Evolutionary conservation across 1,140 invertebrate species (phyloP).

Genomic region (Drosophila lacertosa): DNA sequence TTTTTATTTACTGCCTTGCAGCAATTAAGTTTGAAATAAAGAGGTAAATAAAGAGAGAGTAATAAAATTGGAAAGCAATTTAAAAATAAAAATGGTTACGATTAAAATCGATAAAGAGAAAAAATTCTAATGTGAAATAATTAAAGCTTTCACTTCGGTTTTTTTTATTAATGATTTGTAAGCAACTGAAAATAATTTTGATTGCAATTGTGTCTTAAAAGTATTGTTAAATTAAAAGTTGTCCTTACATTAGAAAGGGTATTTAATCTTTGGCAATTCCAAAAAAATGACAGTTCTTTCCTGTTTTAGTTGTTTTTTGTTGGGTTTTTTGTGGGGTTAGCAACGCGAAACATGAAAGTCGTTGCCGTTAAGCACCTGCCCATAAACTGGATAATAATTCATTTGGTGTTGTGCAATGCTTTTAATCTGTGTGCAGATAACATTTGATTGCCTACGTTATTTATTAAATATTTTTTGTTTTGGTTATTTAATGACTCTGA

Average conservation of each 20-base stretch:
- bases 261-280: neutral
- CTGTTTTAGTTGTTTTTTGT: neutral
- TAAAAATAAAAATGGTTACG: too few species aligned
- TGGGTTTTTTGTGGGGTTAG: neutral
- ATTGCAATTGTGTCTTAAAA: too few species aligned
- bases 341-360: slow-evolving; percentile 12
- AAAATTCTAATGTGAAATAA: neutral
- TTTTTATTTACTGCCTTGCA: too few species aligned
- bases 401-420: slow-evolving; percentile 27
- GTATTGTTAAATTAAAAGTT: too few species aligned
- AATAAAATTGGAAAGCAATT: too few species aligned
- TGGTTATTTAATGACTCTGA: slow-evolving; percentile 14
- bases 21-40: too few species aligned
- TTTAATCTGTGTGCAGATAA: neutral
- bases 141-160: too few species aligned
- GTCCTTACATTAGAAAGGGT: neutral
- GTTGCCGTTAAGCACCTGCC: slow-evolving; percentile 8
- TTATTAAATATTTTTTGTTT: slow-evolving; percentile 11
- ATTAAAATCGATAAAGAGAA: too few species aligned
- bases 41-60: too few species aligned
- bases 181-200: too few species aligned
- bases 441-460: slow-evolving; percentile 18
- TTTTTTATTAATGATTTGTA: too few species aligned
- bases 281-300: neutral
- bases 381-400: slow-evolving; percentile 38